These are phyloP conservation scores for Hyposoter dolosus DNA, from an alignment of 2,888 invertebrate species.

Conservation along the genomic window DNA sequence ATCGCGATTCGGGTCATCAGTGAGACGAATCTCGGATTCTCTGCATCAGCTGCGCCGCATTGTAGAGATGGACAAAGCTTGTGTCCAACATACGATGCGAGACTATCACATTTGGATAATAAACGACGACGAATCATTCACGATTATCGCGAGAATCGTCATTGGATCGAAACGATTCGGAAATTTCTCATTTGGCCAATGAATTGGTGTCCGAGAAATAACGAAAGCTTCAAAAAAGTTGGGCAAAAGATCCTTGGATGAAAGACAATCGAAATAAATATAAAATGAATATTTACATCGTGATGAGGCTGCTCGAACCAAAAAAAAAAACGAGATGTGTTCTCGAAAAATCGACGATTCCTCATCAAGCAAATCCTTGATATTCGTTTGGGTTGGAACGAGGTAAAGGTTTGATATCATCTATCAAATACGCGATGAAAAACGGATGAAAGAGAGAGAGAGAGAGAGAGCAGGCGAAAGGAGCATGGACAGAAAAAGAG, in stretches of 20 bases:
- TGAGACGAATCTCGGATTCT: conserved; percentile 56
- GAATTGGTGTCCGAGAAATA: not conserved
- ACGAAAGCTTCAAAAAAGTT: not conserved
- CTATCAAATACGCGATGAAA: conserved; percentile 24
- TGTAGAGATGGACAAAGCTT: conserved; percentile 48
- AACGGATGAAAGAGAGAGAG: conserved; percentile 35
- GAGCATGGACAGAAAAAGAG: conserved; percentile 32
- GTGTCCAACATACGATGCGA: not conserved
- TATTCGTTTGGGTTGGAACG: not conserved
- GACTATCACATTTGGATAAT: not conserved
- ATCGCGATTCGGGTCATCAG: conserved; percentile 63
- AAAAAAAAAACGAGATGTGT: not conserved
- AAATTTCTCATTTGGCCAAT: not conserved
- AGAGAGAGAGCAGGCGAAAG: conserved; percentile 28
- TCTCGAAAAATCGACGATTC: not conserved
- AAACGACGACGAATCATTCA: not conserved
- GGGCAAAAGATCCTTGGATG: not conserved
- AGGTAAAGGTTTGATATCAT: conserved; percentile 6
- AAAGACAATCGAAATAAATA: not conserved
- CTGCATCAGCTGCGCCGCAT: conserved; percentile 70
- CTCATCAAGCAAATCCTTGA: not conserved
- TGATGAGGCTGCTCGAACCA: too few species aligned
- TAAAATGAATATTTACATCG: not conserved
- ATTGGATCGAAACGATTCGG: not conserved
- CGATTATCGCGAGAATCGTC: not conserved